phyloP scores from a whole-genome alignment of 2,888 invertebrate species.

The Drosophila yooni region DNA sequence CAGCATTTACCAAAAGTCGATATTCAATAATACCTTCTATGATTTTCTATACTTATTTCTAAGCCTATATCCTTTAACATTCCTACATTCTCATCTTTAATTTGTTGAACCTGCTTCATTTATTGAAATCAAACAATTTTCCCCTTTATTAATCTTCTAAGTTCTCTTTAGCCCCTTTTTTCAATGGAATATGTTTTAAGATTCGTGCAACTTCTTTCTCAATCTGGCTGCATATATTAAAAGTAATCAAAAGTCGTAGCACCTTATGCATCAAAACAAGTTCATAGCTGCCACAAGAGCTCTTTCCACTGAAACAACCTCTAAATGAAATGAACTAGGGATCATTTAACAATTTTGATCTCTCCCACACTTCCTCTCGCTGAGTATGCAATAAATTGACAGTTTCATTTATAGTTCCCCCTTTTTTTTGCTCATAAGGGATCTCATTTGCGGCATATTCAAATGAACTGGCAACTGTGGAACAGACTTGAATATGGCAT shows the following conservation, averaged over 20 bases:
- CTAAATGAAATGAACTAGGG: background rate
- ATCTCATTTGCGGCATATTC: slow-evolving; percentile 25
- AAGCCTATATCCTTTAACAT: background rate
- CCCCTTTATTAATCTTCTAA: accelerated
- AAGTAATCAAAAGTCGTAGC: background rate
- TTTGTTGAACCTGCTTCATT: background rate
- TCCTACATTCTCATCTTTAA: accelerated
- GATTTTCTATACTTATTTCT: background rate
- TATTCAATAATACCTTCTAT: no score
- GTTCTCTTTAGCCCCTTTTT: background rate
- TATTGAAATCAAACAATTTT: background rate
- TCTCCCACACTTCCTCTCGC: background rate
- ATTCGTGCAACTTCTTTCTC: background rate
- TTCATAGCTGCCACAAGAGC: background rate
- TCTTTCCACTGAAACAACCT: background rate
- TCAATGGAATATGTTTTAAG: background rate
- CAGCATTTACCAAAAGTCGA: no score
- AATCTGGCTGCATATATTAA: background rate
- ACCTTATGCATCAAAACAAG: background rate
- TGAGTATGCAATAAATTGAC: background rate
- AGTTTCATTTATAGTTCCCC: slow-evolving; percentile 2
- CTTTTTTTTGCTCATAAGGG: slow-evolving; percentile 4
- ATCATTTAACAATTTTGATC: slow-evolving; percentile 2
- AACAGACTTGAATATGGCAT: slow-evolving; percentile 47
- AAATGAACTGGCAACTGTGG: slow-evolving; percentile 51